Base-by-base conservation (phyloP, 2,797 vertebrate species). In the Heliangelus exortis region DNA sequence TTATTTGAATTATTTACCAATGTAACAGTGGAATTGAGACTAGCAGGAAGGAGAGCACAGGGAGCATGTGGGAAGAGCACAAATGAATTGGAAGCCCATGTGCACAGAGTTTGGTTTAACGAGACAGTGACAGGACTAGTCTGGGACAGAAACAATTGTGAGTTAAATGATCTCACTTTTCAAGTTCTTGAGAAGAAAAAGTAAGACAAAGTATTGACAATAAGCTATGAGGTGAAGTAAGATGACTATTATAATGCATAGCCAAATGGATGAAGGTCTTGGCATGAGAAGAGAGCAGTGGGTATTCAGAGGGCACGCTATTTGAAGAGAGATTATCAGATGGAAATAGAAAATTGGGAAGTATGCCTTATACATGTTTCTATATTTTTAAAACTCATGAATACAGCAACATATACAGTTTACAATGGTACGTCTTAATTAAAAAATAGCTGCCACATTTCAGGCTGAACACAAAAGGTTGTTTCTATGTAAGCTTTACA, bases 401-500 rank as follows among this genome's bases (percentile, higher is more conserved):
- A 90, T 75, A n/a, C 47, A 68, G 25, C 19, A 65, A 89, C 58
- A 7, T 10, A 61, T 33, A 36, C 23, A 61, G 5, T 4, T 85
- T 48, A 48, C n/a, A 87, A 45, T 51, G 20, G 3, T 65, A 28
- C 4, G 84, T 43, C 14, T 76, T 85, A 36, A 15, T 84, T 87
- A 19, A 29, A 76, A 84, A 92, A 43, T 31, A 82, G 21, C 69
- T 82, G 7, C 9, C 12, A 2, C 3, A 0, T 57, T 86, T 89
- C 22, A 65, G 47, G 39, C 8, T 28, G 26, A 84, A 72, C 23
- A 63, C 68, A 81, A 34, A 65, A 72, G 12, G 34, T 55, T 78
- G 13, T 29, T 88, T 92, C 89, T 67, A 58, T 81, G 53, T 81
- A 92, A 95, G 85, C 53, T 89, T 75, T 90, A 84, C 87, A 96